Conservation (phyloP, 2,797 vertebrate genomes). For the Hoplostethus atlanticus region DNA sequence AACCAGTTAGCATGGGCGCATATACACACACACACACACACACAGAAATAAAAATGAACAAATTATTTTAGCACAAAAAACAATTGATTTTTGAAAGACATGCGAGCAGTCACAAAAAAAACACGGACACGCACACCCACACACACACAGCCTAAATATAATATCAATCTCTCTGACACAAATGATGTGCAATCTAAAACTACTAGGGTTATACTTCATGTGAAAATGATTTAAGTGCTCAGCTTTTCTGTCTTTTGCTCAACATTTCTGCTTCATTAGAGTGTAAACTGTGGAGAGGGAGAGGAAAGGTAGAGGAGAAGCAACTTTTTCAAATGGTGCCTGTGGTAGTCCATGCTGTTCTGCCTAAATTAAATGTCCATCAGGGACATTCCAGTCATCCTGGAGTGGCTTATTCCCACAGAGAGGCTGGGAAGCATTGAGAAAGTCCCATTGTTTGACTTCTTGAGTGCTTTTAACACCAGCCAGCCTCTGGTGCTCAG, state of each 20-base stretch:
- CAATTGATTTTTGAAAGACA: too few species aligned
- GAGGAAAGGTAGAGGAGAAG: too few species aligned
- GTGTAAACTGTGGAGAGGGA: too few species aligned
- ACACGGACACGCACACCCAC: background rate
- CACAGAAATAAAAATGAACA: too few species aligned
- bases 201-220: too few species aligned
- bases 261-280: too few species aligned
- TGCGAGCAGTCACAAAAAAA: too few species aligned
- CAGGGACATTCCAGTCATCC: background rate
- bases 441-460: background rate
- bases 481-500: background rate
- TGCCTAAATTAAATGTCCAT: background rate
- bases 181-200: too few species aligned
- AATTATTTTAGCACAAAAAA: background rate
- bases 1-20: background rate
- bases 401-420: background rate
- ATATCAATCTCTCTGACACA: too few species aligned
- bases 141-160: background rate
- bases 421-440: background rate
- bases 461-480: background rate
- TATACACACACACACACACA: conserved; percentile 3
- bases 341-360: background rate
- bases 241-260: too few species aligned
- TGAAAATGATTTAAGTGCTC: too few species aligned
- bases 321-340: background rate